Conservation (phyloP, 2,888 invertebrate genomes). For the Acanthosepion lycidas region DNA sequence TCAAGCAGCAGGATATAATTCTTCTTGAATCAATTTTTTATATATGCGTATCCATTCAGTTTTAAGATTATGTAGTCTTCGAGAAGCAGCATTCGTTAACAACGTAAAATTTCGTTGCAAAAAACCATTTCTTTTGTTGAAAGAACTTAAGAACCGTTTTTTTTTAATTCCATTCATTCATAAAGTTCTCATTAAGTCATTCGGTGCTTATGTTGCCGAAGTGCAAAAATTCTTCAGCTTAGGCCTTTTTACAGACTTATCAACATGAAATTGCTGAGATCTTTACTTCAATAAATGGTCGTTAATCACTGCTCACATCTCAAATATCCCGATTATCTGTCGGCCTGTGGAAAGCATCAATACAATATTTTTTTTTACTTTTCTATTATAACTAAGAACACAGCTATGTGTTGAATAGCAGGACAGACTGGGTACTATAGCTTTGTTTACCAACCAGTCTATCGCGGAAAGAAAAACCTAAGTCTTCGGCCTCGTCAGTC, state of each 20-base stretch:
- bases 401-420: no score
- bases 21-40: not conserved
- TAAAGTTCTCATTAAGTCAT: not conserved
- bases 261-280: no score
- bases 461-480: no score
- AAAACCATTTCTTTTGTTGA: not conserved
- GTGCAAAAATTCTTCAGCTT: not conserved
- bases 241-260: not conserved
- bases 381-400: no score
- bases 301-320: no score
- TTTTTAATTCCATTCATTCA: not conserved
- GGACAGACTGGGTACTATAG: no score
- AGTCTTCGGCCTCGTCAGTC: no score
- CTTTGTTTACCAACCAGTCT: no score
- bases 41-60: not conserved
- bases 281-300: no score
- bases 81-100: not conserved
- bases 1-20: not conserved
- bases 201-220: not conserved
- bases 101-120: not conserved
- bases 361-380: no score
- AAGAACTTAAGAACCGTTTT: not conserved
- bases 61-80: not conserved
- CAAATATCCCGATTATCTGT: no score
- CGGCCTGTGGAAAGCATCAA: no score